Evolutionary conservation across 1,140 invertebrate genomes (phyloP), one percentile per base, ranked within the genome.

Genomic region (Mercenaria mercenaria): DNA sequence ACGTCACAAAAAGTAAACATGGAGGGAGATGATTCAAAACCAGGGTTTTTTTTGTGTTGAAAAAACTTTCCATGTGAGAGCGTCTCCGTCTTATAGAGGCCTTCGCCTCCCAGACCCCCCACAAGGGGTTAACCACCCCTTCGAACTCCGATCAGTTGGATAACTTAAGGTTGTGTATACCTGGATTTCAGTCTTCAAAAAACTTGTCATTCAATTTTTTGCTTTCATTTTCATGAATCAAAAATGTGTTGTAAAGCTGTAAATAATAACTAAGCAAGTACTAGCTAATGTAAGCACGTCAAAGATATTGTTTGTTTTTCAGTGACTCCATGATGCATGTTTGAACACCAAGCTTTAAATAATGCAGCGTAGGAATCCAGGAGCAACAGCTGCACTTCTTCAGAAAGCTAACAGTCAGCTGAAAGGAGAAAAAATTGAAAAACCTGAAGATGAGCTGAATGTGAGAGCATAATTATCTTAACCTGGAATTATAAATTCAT

Each of bases 401-500:
- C 88, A 89, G 29, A 89, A 77, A 74, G 88, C 80, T 3, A 89
- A 83, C 67, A 81, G 77, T 76, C 88, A 89, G 39, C 80, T 89
- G 32, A 72, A 52, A 13, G 88, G 88, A 59, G 88, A 89, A 56
- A 89, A 84, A 43, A 76, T 89, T 43, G 67, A 82, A 43, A 89
- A 83, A 50, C 79, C 88, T 47, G 88, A 89, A 64, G 81, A 84
- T 89, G 88, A 89, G 29, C 37, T 89, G 11, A 84, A 89, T 84
- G 88, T 83, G 34, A 89, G 80, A 47, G 64, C 37, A 59, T 10
- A 37, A 11, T 43, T 43, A 26, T 76, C 4, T 20, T 32, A 37
- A n/a, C n/a, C n/a, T n/a, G n/a, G n/a, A n/a, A n/a, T 69, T 15
- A 23, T 26, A 15, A 23, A 15, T 13, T 69, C 29, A 23, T 13